These are phyloP conservation scores for Drosophila serrata DNA, from an alignment of 1,140 invertebrate genomes.

Conservation along the genomic window DNA sequence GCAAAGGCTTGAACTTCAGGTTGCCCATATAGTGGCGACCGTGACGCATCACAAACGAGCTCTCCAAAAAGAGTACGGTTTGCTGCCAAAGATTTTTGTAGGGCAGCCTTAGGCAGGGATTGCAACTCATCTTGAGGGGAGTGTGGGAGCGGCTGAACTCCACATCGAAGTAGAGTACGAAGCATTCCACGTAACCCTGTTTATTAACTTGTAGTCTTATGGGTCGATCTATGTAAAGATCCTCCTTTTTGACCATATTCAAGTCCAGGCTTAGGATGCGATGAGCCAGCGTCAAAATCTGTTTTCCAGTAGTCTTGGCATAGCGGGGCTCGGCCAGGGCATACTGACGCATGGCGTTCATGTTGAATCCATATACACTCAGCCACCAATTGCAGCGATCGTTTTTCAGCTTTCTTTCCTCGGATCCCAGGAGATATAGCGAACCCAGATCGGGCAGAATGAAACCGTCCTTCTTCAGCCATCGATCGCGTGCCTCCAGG, in stretches of 20 bases:
- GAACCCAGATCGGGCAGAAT: conserved; percentile 91
- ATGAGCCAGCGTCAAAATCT: conserved; percentile 86
- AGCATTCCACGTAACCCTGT: conserved; percentile 54
- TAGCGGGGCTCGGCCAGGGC: conserved; percentile 85
- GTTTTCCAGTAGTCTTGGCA: conserved; percentile 97
- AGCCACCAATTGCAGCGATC: conserved; percentile 64
- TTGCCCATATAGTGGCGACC: conserved; percentile 31
- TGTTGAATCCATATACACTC: conserved; percentile 59
- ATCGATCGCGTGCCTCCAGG: conserved; percentile 93
- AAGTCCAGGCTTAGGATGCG: conserved; percentile 51
- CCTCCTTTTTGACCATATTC: conserved; percentile 2
- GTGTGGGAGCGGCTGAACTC: conserved; percentile 59
- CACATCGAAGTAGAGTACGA: conserved; percentile 72
- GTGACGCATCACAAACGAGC: conserved; percentile 48
- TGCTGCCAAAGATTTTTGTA: conserved; percentile 66
- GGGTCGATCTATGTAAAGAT: conserved; percentile 31
- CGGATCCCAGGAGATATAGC: conserved; percentile 94
- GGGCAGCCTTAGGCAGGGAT: conserved; percentile 22
- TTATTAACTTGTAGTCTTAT: conserved; percentile 28
- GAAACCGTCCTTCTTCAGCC: conserved; percentile 90
- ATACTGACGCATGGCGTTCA: conserved; percentile 57
- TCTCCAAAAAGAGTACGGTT: conserved; percentile 65
- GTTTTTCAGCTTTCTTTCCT: conserved; percentile 42
- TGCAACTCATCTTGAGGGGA: conserved; percentile 46
- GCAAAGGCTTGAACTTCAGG: conserved; percentile 26